These are phyloP conservation scores for Cyphomyrus discorhynchus DNA, from an alignment of 2,113 vertebrate species.

Conservation along the genomic window DNA sequence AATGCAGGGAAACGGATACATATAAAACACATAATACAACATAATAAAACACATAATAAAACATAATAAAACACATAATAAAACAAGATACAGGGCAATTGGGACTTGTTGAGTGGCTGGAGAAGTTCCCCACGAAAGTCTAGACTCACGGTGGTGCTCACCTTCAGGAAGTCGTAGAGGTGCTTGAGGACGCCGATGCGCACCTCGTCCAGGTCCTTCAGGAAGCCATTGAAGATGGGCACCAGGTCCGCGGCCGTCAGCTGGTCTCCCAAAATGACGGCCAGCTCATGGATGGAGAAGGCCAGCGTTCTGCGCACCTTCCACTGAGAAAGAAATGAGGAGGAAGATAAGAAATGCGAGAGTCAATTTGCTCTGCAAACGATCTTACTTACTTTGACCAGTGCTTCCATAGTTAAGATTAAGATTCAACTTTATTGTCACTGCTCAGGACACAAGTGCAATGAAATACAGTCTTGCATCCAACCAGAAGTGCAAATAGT, in stretches of 20 bases:
- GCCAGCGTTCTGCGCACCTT: constrained; percentile 58
- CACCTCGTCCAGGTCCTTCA: constrained; percentile 70
- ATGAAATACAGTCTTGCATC: not conserved
- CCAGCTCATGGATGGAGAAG: constrained; percentile 63
- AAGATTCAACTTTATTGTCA: not conserved
- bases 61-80: not conserved
- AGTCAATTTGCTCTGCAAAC: not conserved
- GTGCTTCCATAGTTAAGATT: not conserved
- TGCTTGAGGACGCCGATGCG: constrained; percentile 65
- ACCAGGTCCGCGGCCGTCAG: constrained; percentile 61
- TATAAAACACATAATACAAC: not conserved
- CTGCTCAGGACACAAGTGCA: not conserved
- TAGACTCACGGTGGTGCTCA: constrained; percentile 19
- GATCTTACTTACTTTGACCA: not conserved
- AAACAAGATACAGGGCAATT: not conserved
- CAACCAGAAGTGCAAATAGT: not conserved
- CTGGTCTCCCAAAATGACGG: constrained; percentile 63
- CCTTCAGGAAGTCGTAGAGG: constrained; percentile 70
- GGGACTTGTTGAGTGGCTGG: not conserved
- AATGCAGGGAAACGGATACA: not conserved
- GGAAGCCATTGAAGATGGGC: constrained; percentile 64
- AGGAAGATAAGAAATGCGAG: not conserved
- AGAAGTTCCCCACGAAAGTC: not conserved
- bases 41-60: not conserved
- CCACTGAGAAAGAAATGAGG: constrained; percentile 48